These are phyloP conservation scores for Zygogramma bicolorata DNA, from an alignment of 2,888 invertebrate species.

Conservation along the genomic window DNA sequence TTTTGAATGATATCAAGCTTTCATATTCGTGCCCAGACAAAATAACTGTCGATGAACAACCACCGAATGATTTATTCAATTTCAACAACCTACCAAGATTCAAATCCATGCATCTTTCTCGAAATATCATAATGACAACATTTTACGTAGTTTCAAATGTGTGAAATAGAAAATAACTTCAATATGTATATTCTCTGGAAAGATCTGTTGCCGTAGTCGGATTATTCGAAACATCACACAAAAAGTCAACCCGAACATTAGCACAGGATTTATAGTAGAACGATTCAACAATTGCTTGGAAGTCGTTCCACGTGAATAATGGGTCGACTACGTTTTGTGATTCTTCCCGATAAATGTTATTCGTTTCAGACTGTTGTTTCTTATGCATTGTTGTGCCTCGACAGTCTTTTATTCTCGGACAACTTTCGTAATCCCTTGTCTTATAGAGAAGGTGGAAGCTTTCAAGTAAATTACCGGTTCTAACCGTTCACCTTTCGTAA, in stretches of 20 bases:
- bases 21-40: too few relatives aligned
- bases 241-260: conserved; percentile 44
- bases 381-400: conserved; percentile 43
- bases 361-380: conserved; percentile 42
- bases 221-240: conserved; percentile 14
- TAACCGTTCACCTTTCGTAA: conserved; percentile 32
- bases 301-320: conserved; percentile 55
- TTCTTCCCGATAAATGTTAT: conserved; percentile 53
- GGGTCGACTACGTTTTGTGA: conserved; percentile 51
- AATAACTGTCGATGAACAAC: too few relatives aligned
- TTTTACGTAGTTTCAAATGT: too few relatives aligned
- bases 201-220: not conserved
- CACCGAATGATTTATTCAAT: too few relatives aligned
- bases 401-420: conserved; percentile 47
- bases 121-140: too few relatives aligned
- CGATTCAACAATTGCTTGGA: conserved; percentile 53
- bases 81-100: too few relatives aligned
- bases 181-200: not conserved
- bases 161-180: too few relatives aligned
- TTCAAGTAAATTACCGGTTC: conserved; percentile 52
- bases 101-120: too few relatives aligned
- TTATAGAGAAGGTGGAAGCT: conserved; percentile 49
- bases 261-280: conserved; percentile 51
- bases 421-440: conserved; percentile 42
- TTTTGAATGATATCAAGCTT: too few relatives aligned